phyloP scores from a whole-genome alignment of 2,797 vertebrate genomes.

The Balearica regulorum region DNA sequence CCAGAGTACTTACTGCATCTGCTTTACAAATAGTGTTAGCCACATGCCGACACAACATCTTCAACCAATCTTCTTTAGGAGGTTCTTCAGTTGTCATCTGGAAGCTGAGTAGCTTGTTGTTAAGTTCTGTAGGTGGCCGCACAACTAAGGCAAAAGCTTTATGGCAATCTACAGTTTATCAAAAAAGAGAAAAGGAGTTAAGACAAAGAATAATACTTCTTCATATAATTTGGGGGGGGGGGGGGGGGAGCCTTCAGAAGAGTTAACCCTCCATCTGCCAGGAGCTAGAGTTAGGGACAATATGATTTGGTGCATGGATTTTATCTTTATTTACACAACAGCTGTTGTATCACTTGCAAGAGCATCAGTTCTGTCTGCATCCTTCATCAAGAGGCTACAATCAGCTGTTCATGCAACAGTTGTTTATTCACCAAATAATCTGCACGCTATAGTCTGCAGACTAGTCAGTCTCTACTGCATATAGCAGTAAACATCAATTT shows the following conservation, averaged over 20 bases:
- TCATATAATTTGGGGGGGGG: neutral
- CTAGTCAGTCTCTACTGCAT: neutral
- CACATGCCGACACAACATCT: constrained; percentile 89
- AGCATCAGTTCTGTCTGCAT: neutral
- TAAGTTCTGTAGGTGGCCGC: constrained; percentile 91
- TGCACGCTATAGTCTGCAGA: neutral
- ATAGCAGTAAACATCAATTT: neutral
- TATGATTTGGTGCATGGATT: neutral
- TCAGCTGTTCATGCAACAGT: neutral
- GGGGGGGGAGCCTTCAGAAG: neutral
- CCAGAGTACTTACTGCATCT: constrained; percentile 86
- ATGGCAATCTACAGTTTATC: constrained; percentile 82
- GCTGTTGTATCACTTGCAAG: neutral
- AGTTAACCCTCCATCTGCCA: neutral
- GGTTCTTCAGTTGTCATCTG: constrained; percentile 89
- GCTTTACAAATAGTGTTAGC: constrained; percentile 98
- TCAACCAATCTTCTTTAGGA: constrained; percentile 88
- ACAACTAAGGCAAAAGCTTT: constrained; percentile 95
- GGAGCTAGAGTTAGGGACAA: neutral
- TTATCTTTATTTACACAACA: neutral
- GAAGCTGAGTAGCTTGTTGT: constrained; percentile 95
- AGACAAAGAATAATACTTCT: neutral
- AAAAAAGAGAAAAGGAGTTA: neutral
- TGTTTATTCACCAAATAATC: neutral
- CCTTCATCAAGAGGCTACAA: neutral